These are phyloP conservation scores for Platycercus adscitus DNA, from an alignment of 2,113 vertebrate genomes.

Conservation along the genomic window DNA sequence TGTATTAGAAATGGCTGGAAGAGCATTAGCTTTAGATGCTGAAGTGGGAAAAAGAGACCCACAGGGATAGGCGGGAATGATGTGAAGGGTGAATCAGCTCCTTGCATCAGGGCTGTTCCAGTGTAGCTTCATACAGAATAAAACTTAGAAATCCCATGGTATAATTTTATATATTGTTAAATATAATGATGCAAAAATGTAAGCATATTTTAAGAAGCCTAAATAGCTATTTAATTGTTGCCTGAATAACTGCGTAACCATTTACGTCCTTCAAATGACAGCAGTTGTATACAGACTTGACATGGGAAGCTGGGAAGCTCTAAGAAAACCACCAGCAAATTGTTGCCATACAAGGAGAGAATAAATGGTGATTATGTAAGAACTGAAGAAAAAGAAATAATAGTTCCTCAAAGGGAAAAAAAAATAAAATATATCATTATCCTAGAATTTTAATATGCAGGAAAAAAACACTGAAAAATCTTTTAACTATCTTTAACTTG, in stretches of 20 bases:
- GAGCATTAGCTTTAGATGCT: neutral
- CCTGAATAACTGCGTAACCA: neutral
- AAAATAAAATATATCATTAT: neutral
- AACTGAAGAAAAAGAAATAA: neutral
- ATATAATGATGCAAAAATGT: neutral
- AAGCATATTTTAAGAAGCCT: neutral
- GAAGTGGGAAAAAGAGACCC: neutral
- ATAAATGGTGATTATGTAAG: neutral
- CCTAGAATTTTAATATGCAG: neutral
- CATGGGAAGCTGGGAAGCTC: neutral
- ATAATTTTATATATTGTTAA: neutral
- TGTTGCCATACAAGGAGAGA: neutral
- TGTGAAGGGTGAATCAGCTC: neutral
- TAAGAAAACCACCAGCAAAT: neutral
- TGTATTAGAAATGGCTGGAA: neutral
- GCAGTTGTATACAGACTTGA: neutral
- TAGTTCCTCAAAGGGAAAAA: neutral
- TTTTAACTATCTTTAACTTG: neutral
- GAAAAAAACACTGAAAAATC: neutral
- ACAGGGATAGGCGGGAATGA: too few relatives aligned
- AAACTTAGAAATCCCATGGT: neutral
- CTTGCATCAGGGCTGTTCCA: neutral
- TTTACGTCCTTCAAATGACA: neutral
- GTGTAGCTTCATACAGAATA: neutral
- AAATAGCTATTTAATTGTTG: slow-evolving; percentile 4